phyloP scores from a whole-genome alignment of 2,113 vertebrate species.

The Triplophysa rosa region DNA sequence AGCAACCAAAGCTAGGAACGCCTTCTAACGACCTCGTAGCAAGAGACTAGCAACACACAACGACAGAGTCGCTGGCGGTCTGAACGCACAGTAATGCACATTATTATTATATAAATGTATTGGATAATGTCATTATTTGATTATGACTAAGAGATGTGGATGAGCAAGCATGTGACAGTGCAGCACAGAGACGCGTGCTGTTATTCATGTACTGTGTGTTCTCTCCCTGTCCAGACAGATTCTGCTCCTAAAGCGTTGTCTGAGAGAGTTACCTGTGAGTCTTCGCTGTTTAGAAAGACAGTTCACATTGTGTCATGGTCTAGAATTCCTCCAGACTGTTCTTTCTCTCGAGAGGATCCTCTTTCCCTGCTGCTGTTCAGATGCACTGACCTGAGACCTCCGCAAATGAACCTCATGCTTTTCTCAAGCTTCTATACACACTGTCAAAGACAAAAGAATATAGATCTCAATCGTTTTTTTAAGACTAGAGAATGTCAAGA shows the following conservation, averaged over 20 bases:
- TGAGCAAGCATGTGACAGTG: background rate
- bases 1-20: too few species aligned
- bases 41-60: too few species aligned
- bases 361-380: conserved; percentile 5
- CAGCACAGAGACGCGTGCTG: background rate
- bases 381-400: conserved; percentile 12
- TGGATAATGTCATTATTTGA: background rate
- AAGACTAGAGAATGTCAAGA: background rate
- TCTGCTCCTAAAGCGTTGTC: background rate
- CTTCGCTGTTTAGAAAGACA: background rate
- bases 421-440: background rate
- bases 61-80: too few species aligned
- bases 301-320: conserved; percentile 6
- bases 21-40: too few species aligned
- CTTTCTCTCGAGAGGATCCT: conserved; percentile 3
- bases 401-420: background rate
- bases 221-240: background rate
- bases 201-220: background rate
- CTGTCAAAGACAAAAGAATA: background rate
- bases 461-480: too few species aligned
- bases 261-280: background rate
- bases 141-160: background rate
- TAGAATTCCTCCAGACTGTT: background rate
- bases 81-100: background rate
- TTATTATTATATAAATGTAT: background rate